Conservation (phyloP, 1,140 invertebrate species). For the Drosophila novamexicana region DNA sequence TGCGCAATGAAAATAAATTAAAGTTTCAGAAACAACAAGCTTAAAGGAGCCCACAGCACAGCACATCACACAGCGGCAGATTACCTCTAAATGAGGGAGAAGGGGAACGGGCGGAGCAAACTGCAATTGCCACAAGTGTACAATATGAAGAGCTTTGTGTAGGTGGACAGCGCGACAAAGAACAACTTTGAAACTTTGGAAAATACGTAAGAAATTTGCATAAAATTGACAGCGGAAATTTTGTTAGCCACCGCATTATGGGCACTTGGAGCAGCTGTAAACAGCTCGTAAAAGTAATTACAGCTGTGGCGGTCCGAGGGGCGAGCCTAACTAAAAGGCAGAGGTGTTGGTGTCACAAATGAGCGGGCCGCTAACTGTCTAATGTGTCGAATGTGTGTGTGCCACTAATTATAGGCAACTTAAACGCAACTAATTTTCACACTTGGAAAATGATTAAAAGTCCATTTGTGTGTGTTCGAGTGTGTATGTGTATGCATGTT, state of each 20-base stretch:
- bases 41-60: slow-evolving; percentile 12
- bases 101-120: slow-evolving; percentile 15
- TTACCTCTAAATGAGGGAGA: slow-evolving; percentile 18
- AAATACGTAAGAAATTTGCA: slow-evolving; percentile 78
- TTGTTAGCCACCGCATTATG: slow-evolving; percentile 70
- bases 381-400: slow-evolving; percentile 32
- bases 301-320: slow-evolving; percentile 35
- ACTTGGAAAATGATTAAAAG: slow-evolving; percentile 84
- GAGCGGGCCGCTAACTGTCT: slow-evolving; percentile 30
- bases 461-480: slow-evolving; percentile 63
- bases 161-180: slow-evolving; percentile 61
- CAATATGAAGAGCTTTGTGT: slow-evolving; percentile 57
- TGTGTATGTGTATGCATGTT: slow-evolving; percentile 13
- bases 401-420: slow-evolving; percentile 77
- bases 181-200: slow-evolving; percentile 46
- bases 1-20: slow-evolving; percentile 84
- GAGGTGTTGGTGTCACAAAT: slow-evolving; percentile 53
- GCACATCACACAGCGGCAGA: slow-evolving; percentile 6
- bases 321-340: background rate
- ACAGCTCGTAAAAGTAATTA: slow-evolving; percentile 84
- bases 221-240: slow-evolving; percentile 77
- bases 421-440: slow-evolving; percentile 82
- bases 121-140: slow-evolving; percentile 47
- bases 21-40: slow-evolving; percentile 69
- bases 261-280: slow-evolving; percentile 82